Base-by-base conservation (phyloP, 2,113 vertebrate species). In the Sialia sialis region DNA sequence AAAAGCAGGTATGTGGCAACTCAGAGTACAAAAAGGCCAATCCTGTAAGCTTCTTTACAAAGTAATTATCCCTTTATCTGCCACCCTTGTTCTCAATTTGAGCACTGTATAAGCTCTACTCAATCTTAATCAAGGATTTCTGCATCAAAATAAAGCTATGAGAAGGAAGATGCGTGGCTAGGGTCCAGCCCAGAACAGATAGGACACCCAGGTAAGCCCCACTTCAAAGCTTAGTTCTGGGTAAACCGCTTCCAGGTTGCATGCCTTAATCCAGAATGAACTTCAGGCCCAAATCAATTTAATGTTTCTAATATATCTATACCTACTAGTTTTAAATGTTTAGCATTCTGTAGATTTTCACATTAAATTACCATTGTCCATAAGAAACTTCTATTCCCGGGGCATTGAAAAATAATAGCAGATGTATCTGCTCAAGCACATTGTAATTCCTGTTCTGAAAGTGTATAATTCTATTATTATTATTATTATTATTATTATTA, bases 381-480 rank as follows among this genome's bases (percentile, higher is more conserved):
- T 72, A 84, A 80, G 54, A 87, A 59, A 95, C 82, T 75, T 81
- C 15, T 85, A 6, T 89, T 95, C 72, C 81, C 39, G 8, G 18
- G 72, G 34, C 73, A 87, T 14, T 70, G 59, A 97, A 94, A 95
- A 86, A 95, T 85, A 92, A 90, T 39, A 94, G 25, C 89, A 85
- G 48, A 81, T 95, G 95, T 86, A 72, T 94, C 87, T 91, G 48
- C 70, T 96, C 96, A 97, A 92, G 81, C 44, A 93, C 66, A 94
- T 67, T 93, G 70, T 36, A 95, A 87, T 95, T 90, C 78, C 27
- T 91, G 29, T 93, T 96, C 95, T 86, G 79, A 97, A 98, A 96
- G 41, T 51, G 44, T 44, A 80, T 93, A 74, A 83, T 68, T 82
- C 25, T 46, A 75, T 93, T 80, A 76, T 84, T 60, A 32, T 59